These are phyloP conservation scores for Pangasius mekongensis DNA, from an alignment of 2,797 vertebrate genomes.

Conservation along the genomic window DNA sequence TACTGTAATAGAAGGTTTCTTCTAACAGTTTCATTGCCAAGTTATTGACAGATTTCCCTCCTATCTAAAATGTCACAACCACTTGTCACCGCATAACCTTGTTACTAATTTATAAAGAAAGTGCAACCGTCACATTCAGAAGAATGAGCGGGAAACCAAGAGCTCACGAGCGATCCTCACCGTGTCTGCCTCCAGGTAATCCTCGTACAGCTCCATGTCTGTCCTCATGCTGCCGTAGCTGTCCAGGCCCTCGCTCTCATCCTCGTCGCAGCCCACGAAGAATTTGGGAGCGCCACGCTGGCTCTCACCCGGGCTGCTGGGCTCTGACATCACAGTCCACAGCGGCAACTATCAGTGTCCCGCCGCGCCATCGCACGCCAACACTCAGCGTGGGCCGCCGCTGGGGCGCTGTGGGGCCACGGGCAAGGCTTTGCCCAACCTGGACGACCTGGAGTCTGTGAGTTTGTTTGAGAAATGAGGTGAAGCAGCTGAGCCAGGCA, in stretches of 20 bases:
- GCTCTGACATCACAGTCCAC: constrained; percentile 92
- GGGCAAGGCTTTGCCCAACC: constrained; percentile 2
- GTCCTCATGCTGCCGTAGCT: constrained; percentile 78
- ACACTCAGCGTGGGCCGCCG: constrained; percentile 65
- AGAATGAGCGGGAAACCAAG: background rate
- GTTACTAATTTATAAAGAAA: background rate
- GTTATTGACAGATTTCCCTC: background rate
- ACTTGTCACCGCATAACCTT: background rate
- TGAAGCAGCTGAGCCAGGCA: background rate
- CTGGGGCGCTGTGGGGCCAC: constrained; percentile 54
- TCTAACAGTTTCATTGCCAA: background rate
- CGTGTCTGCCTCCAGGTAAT: constrained; percentile 87
- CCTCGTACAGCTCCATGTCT: constrained; percentile 92
- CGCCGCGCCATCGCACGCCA: constrained; percentile 79
- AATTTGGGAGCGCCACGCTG: constrained; percentile 89
- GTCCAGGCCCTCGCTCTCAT: constrained; percentile 89
- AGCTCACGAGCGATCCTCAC: constrained; percentile 62
- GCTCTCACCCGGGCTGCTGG: constrained; percentile 89
- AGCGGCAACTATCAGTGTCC: constrained; percentile 81
- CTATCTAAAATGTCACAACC: background rate
- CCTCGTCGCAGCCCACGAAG: constrained; percentile 97
- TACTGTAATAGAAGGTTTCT: background rate
- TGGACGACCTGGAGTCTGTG: background rate
- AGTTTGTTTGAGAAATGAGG: background rate
- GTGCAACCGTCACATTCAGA: background rate